Conservation (phyloP, 2,888 invertebrate species). For the Synanthedon andrenaeformis region DNA sequence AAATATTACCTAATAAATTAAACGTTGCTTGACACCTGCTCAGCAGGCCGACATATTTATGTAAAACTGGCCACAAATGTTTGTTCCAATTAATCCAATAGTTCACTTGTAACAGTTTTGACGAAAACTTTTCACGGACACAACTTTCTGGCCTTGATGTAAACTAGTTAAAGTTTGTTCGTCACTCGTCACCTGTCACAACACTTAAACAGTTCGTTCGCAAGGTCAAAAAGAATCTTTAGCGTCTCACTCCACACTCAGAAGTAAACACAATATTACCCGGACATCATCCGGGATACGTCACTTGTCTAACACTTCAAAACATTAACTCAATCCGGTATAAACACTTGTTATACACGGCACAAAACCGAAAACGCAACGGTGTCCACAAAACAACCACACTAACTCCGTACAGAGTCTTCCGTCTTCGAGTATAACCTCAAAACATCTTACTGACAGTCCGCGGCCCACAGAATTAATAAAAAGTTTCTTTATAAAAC, state of each 20-base stretch:
- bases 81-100: not conserved
- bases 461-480: constrained; percentile 72
- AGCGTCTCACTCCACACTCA: constrained; percentile 40
- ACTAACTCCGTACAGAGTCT: constrained; percentile 48
- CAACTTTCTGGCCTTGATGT: constrained; percentile 44
- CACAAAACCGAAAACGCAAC: constrained; percentile 30
- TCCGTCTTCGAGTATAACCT: constrained; percentile 62
- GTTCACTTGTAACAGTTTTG: constrained; percentile 14
- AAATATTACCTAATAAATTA: not conserved
- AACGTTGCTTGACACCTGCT: not conserved
- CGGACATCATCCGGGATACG: constrained; percentile 52
- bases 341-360: constrained; percentile 38
- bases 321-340: constrained; percentile 53
- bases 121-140: constrained; percentile 53
- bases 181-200: constrained; percentile 39
- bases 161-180: constrained; percentile 51
- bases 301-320: constrained; percentile 60
- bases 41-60: not conserved
- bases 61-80: not conserved
- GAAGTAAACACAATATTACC: constrained; percentile 66
- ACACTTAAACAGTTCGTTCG: constrained; percentile 28
- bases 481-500: constrained; percentile 73
- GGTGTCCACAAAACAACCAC: constrained; percentile 31
- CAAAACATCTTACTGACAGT: constrained; percentile 71
- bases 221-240: constrained; percentile 39